Evolutionary conservation across 2,113 vertebrate species (phyloP).

Genomic region (Dipodomys stephensi): DNA sequence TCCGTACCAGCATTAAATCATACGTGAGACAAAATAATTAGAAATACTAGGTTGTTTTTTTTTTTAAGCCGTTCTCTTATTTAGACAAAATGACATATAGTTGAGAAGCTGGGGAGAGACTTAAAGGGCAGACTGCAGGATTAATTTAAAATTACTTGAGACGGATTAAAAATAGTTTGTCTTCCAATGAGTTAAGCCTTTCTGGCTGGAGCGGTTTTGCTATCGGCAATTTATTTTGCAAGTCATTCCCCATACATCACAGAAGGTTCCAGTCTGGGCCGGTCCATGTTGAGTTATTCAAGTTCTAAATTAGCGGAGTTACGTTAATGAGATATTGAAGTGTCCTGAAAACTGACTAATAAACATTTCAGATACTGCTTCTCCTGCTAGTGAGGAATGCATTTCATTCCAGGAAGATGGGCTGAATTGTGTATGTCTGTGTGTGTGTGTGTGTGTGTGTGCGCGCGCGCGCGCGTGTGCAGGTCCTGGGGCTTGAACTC

Average conservation of each 20-base stretch:
- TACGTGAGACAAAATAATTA: conserved; percentile 44
- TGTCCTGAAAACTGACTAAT: conserved; percentile 3
- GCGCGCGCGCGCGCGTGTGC: no score
- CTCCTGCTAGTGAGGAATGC: background rate
- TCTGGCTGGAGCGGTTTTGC: conserved; percentile 55
- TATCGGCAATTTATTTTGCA: conserved; percentile 58
- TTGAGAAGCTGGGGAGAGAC: conserved; percentile 37
- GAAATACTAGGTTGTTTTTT: conserved; percentile 23
- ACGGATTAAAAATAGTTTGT: conserved; percentile 64
- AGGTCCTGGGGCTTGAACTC: no score
- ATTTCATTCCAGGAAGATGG: background rate
- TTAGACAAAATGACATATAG: conserved; percentile 45
- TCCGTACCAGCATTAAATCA: conserved; percentile 24
- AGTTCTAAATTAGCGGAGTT: conserved; percentile 53
- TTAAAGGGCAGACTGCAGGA: conserved; percentile 59
- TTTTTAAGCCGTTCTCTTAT: conserved; percentile 9
- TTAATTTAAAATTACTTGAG: conserved; percentile 69
- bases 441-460: no score
- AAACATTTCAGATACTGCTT: background rate
- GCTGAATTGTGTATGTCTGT: background rate
- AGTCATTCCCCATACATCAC: conserved; percentile 49
- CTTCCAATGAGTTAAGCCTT: conserved; percentile 55
- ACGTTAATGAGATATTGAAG: conserved; percentile 58
- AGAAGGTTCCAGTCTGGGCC: conserved; percentile 54
- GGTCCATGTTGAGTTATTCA: conserved; percentile 30